A percentile compares a stretch with the other conserved stretches of the same genome.
phyloP scores from a whole-genome alignment of 2,797 vertebrate genomes.

The Mionectes olivaceus region DNA sequence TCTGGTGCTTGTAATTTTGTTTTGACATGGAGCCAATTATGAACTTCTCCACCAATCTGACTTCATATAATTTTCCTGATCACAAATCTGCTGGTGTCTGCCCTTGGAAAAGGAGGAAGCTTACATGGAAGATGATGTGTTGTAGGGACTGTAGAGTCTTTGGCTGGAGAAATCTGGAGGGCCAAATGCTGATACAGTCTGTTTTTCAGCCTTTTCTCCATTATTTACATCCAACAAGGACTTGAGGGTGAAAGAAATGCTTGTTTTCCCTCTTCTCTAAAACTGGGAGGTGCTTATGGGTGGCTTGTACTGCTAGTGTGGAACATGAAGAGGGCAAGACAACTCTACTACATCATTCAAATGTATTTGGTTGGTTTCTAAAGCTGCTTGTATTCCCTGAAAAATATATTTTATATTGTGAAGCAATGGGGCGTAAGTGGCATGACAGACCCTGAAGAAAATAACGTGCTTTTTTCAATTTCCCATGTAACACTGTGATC shows the following conservation, averaged over 20 bases:
- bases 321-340: rapidly evolving
- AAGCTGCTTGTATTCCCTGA: background rate
- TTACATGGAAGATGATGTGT: rapidly evolving
- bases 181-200: background rate
- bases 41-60: background rate
- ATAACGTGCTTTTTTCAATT: background rate
- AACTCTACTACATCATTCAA: background rate
- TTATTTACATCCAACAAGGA: background rate
- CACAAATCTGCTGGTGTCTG: background rate
- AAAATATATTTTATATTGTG: background rate
- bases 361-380: background rate
- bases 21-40: background rate
- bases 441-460: background rate
- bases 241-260: background rate
- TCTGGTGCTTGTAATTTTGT: background rate
- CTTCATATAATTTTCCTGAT: background rate
- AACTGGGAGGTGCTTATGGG: background rate
- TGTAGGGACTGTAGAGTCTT: background rate
- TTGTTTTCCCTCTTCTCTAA: background rate
- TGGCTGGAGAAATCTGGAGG: background rate
- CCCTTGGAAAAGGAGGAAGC: background rate
- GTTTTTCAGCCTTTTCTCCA: background rate
- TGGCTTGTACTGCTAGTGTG: background rate
- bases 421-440: background rate
- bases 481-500: background rate